Conservation (phyloP, 2,888 invertebrate species). For the Sphaeridia pumilis region DNA sequence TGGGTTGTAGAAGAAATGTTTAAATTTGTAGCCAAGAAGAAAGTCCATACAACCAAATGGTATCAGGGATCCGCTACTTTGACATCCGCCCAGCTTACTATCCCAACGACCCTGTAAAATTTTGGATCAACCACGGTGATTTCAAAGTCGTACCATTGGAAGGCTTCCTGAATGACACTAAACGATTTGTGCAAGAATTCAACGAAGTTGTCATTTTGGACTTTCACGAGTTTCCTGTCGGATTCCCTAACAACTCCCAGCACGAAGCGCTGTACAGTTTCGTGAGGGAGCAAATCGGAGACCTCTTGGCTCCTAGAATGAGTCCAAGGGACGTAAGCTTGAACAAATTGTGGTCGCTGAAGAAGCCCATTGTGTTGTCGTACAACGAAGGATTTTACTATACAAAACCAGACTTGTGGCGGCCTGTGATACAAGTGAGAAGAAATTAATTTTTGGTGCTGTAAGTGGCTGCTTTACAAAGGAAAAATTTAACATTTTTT, state of each 20-base stretch:
- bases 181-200: conserved; percentile 47
- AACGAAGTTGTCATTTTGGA: conserved; percentile 65
- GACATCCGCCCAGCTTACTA: conserved; percentile 67
- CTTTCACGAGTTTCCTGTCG: conserved; percentile 66
- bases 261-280: conserved; percentile 41
- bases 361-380: conserved; percentile 13
- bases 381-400: conserved; percentile 12
- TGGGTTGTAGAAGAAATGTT: neutral
- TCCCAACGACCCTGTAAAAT: conserved; percentile 39
- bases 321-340: conserved; percentile 6
- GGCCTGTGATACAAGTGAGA: conserved; percentile 18
- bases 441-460: too few relatives aligned
- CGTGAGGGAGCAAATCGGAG: conserved; percentile 37
- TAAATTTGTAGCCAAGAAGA: conserved; percentile 56
- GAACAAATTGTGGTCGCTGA: conserved; percentile 16
- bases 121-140: conserved; percentile 62
- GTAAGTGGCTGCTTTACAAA: too few relatives aligned
- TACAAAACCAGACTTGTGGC: conserved; percentile 14
- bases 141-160: conserved; percentile 54
- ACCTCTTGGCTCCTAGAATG: conserved; percentile 12
- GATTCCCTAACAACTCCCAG: conserved; percentile 43
- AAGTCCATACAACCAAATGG: conserved; percentile 67
- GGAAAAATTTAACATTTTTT: too few relatives aligned
- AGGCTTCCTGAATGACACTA: conserved; percentile 45
- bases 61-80: conserved; percentile 68